Evolutionary conservation across 1,140 invertebrate genomes (phyloP), one percentile per base, ranked within the genome.

Genomic region (Saxidomus purpurata): DNA sequence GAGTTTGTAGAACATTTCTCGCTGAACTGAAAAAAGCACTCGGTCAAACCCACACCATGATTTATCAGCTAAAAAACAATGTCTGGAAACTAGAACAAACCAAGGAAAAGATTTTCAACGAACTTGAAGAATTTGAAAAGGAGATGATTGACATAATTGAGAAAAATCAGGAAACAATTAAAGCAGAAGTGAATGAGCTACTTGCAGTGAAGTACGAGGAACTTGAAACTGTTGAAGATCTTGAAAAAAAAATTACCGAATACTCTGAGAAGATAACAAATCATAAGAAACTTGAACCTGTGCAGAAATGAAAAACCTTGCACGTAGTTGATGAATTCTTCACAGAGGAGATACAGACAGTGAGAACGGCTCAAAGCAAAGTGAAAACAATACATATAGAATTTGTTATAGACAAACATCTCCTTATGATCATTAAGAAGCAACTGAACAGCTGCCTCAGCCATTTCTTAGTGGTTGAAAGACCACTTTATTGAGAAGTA

Each of bases 41-140:
- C 0, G 85, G 38, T 40, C 52, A 79, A 17, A 77, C 85, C 19
- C 74, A 87, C 38, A 87, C 74, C 31, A 67, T 87, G 2, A 19
- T 79, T 13, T 77, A 87, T 40, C 84, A 87, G 43, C 52, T 79
- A 17, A 87, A 67, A 28, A 79, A 77, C 28, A 87, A 87, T 76
- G 69, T 76, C 38, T 28, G 34, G 22, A 79, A 87, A 63, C 36
- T 87, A 3, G 74, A 79, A n/a, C 71, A 87, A 28, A 31, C 38
- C 6, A 76, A 36, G 25, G 74, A 79, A 3, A 19, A 15, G 13
- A 47, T 87, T 25, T 79, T 87, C 52, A 63, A 40, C 2, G 31
- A 87, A 19, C 40, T 88, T 22, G 76, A 88, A 55, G 38, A 80
- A 17, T 88, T 88, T 31, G 22, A 67, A 81, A 25, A 22, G 31